A percentile compares a stretch with the other conserved stretches of the same genome.
phyloP scores from a whole-genome alignment of 2,113 vertebrate genomes.

The Coturnix japonica region DNA sequence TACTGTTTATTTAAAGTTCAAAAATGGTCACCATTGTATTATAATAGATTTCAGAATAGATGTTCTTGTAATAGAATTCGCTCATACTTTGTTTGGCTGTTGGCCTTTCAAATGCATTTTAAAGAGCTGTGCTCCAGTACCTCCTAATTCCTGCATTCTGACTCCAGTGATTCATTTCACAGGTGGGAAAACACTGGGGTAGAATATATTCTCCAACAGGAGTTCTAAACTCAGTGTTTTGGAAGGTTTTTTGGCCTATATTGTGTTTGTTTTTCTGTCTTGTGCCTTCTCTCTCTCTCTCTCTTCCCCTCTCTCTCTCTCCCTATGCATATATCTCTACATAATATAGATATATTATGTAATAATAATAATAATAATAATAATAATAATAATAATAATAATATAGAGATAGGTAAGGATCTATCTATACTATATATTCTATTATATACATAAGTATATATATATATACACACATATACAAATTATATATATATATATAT shows the following conservation, averaged over 20 bases:
- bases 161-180: background rate
- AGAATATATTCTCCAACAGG: background rate
- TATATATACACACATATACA: too few species aligned
- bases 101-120: background rate
- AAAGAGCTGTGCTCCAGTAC: background rate
- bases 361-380: too few species aligned
- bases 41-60: slow-evolving; percentile 30
- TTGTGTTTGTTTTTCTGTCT: background rate
- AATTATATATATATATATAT: background rate
- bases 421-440: too few species aligned
- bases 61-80: background rate
- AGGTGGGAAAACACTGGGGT: background rate
- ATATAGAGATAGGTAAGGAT: too few species aligned
- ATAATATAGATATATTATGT: too few species aligned
- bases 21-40: slow-evolving; percentile 1
- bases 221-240: background rate
- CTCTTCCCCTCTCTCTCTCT: too few species aligned
- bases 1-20: slow-evolving; percentile 28
- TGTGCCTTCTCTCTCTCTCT: background rate
- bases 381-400: too few species aligned
- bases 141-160: background rate
- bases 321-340: too few species aligned
- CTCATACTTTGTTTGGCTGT: background rate
- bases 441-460: too few species aligned
- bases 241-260: background rate